phyloP scores from a whole-genome alignment of 1,140 invertebrate species.

The roundworm (Caenorhabditis elegans) region WBcel235 BX284604.4:11860001-11860500 shows the following conservation, averaged over 20 bases:
- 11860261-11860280: no score
- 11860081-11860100: neutral
- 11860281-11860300: neutral
- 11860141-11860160: conserved; percentile 2
- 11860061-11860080: neutral
- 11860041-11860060: neutral
- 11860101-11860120: neutral
- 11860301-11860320: conserved; percentile 14
- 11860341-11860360: neutral
- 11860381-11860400: conserved; percentile 18
- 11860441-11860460: neutral
- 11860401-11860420: conserved; percentile 21
- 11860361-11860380: neutral
- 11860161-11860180: conserved; percentile 17
- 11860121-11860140: neutral
- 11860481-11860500: no score
- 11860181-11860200: neutral
- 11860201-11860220: neutral
- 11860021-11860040: conserved; percentile 21
- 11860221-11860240: neutral
- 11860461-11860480: neutral
- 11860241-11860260: neutral
- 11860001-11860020: neutral
- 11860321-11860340: neutral
- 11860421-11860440: conserved; percentile 33